phyloP scores from a whole-genome alignment of 2,888 invertebrate genomes.

The Frankliniella intonsa region DNA sequence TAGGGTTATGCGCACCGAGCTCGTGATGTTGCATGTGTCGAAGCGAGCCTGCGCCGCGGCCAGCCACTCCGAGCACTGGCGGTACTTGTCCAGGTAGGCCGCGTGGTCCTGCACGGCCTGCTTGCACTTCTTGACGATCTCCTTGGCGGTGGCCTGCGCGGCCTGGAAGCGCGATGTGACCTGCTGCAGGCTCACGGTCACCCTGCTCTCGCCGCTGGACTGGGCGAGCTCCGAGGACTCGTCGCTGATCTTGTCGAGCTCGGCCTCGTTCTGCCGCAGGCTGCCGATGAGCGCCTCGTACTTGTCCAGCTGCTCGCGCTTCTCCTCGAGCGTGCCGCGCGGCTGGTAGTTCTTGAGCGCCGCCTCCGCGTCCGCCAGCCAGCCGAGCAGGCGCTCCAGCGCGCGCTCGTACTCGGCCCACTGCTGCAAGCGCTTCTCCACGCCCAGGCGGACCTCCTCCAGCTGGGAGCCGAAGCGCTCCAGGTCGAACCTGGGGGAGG shows the following conservation, averaged over 20 bases:
- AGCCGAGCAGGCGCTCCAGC: conserved; percentile 72
- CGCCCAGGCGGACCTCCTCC: conserved; percentile 69
- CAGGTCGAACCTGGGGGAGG: conserved; percentile 60
- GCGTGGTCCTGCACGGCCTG: conserved; percentile 79
- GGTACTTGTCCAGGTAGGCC: conserved; percentile 74
- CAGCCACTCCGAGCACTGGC: conserved; percentile 77
- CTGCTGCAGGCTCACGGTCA: conserved; percentile 83
- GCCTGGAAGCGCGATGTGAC: conserved; percentile 86
- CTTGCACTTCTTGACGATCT: conserved; percentile 87
- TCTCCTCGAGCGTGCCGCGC: conserved; percentile 81
- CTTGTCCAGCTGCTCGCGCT: conserved; percentile 81
- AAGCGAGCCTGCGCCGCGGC: conserved; percentile 68
- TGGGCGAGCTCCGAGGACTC: conserved; percentile 80
- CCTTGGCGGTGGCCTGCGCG: conserved; percentile 81
- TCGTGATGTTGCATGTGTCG: conserved; percentile 57
- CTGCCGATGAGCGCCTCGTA: conserved; percentile 70
- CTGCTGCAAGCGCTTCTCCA: conserved; percentile 79
- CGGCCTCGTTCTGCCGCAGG: conserved; percentile 76
- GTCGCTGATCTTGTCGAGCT: conserved; percentile 80
- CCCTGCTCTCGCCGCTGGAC: conserved; percentile 77
- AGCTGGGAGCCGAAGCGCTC: conserved; percentile 75
- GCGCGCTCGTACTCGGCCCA: conserved; percentile 89
- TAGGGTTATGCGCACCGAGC: background rate
- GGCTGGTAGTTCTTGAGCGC: conserved; percentile 78
- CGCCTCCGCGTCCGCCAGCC: conserved; percentile 82